Conservation (phyloP, 2,797 vertebrate genomes). For the Fistularia commersonii region DNA sequence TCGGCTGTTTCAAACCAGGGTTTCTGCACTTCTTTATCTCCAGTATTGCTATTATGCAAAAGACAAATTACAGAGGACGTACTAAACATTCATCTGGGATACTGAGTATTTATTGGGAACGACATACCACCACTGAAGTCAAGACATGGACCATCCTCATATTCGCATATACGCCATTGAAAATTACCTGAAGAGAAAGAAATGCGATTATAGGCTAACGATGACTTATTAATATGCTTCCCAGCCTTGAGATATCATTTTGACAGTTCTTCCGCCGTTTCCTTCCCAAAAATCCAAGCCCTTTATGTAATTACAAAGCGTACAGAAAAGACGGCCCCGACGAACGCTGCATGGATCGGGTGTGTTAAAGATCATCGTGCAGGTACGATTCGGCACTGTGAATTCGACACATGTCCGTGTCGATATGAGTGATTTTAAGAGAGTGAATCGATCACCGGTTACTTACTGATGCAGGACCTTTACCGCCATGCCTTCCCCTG, state of each 20-base stretch:
- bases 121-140: constrained; percentile 97
- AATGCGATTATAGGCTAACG: background rate
- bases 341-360: too few species aligned
- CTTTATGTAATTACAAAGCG: too few species aligned
- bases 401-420: background rate
- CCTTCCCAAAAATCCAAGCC: constrained; percentile 2
- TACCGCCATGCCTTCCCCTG: constrained; percentile 94
- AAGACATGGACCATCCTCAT: constrained; percentile 99
- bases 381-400: background rate
- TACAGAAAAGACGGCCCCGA: too few species aligned
- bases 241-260: background rate
- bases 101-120: background rate
- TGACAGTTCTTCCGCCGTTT: constrained; percentile 3
- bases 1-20: constrained; percentile 12
- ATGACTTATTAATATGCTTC: background rate
- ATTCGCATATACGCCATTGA: constrained; percentile 98
- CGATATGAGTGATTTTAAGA: too few species aligned
- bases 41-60: background rate
- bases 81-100: background rate
- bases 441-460: background rate
- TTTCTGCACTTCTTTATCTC: background rate
- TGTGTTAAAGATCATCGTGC: background rate
- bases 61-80: background rate
- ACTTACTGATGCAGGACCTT: constrained; percentile 91
- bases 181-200: constrained; percentile 81